Evolutionary conservation across 2,888 invertebrate genomes (phyloP), one percentile per base, ranked within the genome.

Genomic region (Trissolcus japonicus): DNA sequence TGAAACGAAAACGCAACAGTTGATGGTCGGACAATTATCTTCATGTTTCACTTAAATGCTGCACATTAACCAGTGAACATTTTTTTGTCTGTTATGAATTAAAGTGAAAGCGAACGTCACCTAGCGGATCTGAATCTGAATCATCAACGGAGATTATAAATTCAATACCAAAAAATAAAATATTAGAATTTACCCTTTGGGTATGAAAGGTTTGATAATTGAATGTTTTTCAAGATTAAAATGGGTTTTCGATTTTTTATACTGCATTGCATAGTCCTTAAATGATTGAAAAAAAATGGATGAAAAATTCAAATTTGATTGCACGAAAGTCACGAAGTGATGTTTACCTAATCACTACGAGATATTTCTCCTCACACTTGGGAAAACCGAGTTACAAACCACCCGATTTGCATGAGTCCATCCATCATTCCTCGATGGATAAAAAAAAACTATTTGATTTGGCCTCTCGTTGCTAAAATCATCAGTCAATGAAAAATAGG

Each of bases 401-500:
- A 19, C 7, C 11, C 19, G 17, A 17, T 63, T 54, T 13, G 19
- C 17, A 17, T 19, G 11, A 16, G 6, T 9, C 6, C 51, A 51
- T 63, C 19, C 48, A 56, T 65, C 65, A 50, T 29, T 50, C 65
- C 19, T 46, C 19, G 4, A 14, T 19, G 19, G 19, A 14, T 7
- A n/a, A 1, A 48, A 35, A n/a, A 35, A 35, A 19, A 16, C 41
- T 51, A 19, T 51, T 56, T 53, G 29, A 50, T 14, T 35, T 35
- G 21, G 6, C 9, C 13, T 29, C 16, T 55, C 21, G 40, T 50
- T 17, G 66, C 51, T 9, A 9, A 51, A 66, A 41, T 16, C 14
- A 4, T 51, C 2, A 16, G 51, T 51, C 3, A 0, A 55, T 55
- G 59, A 72, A 62, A 63, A 72, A 63, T 57, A 41, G 46, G 11